These are phyloP conservation scores for Oryzias javanicus DNA, from an alignment of 2,113 vertebrate genomes.

Conservation along the genomic window DNA sequence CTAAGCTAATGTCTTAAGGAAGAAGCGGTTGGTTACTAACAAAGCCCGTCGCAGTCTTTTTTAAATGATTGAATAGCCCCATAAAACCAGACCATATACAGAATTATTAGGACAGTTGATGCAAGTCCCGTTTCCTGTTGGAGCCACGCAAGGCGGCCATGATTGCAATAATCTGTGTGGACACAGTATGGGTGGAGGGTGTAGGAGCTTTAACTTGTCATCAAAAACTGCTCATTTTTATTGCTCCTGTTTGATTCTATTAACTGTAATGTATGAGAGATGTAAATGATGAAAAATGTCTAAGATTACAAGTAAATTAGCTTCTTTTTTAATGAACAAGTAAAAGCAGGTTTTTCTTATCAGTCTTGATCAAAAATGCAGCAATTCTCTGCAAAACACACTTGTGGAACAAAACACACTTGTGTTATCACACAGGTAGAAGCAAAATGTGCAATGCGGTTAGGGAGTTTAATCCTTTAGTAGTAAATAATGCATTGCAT, in stretches of 20 bases:
- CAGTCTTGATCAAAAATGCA: not conserved
- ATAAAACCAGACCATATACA: slow-evolving; percentile 1
- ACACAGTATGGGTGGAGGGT: not conserved
- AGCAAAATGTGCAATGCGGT: not conserved
- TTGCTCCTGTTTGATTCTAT: no score
- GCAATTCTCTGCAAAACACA: not conserved
- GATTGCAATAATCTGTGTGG: slow-evolving; percentile 1
- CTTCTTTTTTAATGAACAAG: not conserved
- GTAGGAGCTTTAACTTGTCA: no score
- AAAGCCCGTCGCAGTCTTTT: not conserved
- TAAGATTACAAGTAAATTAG: no score
- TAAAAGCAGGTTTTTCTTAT: not conserved
- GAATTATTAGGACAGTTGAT: not conserved
- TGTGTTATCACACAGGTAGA: not conserved
- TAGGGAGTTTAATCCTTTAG: not conserved
- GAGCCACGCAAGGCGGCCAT: slow-evolving; percentile 8
- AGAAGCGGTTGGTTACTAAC: not conserved
- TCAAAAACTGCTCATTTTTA: no score
- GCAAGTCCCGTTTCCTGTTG: slow-evolving; percentile 22
- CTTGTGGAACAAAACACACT: no score
- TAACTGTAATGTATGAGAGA: no score
- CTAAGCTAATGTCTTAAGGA: slow-evolving; percentile 4
- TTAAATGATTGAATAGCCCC: not conserved
- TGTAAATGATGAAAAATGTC: no score
- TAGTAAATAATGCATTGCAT: no score